Conservation (phyloP, 2,888 invertebrate species). For the Trichacis sp. region DNA sequence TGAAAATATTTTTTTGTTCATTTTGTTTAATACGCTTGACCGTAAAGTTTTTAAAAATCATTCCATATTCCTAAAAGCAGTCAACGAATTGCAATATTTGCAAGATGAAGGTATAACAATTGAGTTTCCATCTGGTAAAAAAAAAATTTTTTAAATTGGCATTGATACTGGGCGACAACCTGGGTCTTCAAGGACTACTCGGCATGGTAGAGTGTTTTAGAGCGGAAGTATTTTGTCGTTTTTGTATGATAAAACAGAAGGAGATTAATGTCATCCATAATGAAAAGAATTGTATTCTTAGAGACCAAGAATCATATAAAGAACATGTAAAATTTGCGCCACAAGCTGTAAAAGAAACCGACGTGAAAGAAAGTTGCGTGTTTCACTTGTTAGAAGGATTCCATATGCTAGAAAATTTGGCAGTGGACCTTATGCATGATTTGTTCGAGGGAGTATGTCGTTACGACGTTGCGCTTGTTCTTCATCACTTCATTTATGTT, state of each 20-base stretch:
- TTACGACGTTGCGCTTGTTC: conserved; percentile 34
- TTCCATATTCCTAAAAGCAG: conserved; percentile 22
- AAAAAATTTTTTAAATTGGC: conserved; percentile 25
- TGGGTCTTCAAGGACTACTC: conserved; percentile 17
- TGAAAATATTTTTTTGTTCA: conserved; percentile 39
- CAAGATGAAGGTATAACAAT: conserved; percentile 24
- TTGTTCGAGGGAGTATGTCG: conserved; percentile 31
- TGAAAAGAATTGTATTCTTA: conserved; percentile 2
- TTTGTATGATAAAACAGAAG: conserved; percentile 31
- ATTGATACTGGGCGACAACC: conserved; percentile 33
- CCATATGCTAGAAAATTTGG: conserved; percentile 29
- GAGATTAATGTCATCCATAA: conserved; percentile 12
- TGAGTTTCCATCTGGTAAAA: background rate
- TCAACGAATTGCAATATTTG: conserved; percentile 28
- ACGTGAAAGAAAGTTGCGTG: conserved; percentile 25
- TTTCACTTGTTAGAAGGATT: conserved; percentile 27
- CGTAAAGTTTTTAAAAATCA: conserved; percentile 25
- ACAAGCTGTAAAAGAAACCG: too few species aligned
- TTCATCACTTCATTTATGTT: conserved; percentile 21
- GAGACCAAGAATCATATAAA: conserved; percentile 13
- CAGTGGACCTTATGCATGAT: conserved; percentile 41
- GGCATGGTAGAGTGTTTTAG: conserved; percentile 34
- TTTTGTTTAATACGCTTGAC: conserved; percentile 40
- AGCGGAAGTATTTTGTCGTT: conserved; percentile 31
- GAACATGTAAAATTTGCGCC: conserved; percentile 2